Evolutionary conservation across 2,113 vertebrate species (phyloP).

Genomic region (Oryzias javanicus): DNA sequence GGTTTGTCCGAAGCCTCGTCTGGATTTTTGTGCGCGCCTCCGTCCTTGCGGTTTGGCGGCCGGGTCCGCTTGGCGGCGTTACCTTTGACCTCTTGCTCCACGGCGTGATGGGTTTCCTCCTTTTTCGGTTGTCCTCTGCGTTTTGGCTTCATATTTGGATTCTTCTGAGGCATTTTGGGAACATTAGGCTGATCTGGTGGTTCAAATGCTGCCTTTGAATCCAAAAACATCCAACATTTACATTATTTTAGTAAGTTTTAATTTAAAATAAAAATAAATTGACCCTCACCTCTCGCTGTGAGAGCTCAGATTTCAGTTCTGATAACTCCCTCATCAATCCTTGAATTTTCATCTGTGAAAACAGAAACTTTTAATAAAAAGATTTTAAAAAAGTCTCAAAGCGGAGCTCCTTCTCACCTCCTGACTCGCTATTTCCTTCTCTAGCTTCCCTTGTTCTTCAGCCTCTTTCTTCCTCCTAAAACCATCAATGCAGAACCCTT

Average conservation of each 20-base stretch:
- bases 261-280: no score
- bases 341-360: conserved; percentile 40
- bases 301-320: conserved; percentile 38
- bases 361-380: neutral
- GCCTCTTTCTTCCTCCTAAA: conserved; percentile 26
- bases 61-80: neutral
- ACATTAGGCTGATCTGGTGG: no score
- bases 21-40: neutral
- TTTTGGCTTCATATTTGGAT: neutral
- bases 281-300: conserved; percentile 39
- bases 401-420: conserved; percentile 27
- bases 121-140: neutral
- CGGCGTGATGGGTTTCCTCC: neutral
- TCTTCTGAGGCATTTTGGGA: no score
- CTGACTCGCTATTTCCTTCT: conserved; percentile 10
- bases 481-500: neutral
- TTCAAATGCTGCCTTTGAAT: no score
- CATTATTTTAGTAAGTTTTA: no score
- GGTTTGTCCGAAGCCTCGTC: neutral
- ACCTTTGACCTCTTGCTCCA: neutral
- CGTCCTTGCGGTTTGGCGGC: neutral
- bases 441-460: conserved; percentile 13
- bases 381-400: fast-evolving
- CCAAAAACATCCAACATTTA: no score
- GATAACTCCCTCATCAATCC: conserved; percentile 40